Base-by-base conservation (phyloP, 2,888 invertebrate species). In the Xiphydria camelus region DNA sequence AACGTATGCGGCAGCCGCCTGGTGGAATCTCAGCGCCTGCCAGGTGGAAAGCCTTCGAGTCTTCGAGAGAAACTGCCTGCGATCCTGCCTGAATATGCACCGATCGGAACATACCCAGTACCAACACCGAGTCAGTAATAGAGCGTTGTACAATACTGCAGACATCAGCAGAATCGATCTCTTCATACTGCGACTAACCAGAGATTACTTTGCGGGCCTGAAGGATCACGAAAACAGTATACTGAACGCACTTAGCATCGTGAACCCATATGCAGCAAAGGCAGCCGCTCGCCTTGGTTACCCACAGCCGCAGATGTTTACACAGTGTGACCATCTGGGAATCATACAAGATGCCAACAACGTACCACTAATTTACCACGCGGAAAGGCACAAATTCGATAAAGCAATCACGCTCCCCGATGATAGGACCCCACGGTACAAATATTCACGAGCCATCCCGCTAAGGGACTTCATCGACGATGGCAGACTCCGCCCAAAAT, bases 11-110 rank as follows among this genome's bases (percentile, higher is more conserved):
- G 19, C 39, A 1, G 52, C 47, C 5, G 29, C 49, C 1, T 47
- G 47, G 25, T 57, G 43, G 32, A 57, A 58, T 14, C 15, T 45
- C 0, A 32, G 41, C 2, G 49, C 53, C 0, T 17, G 48, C 0
- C 7, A 26, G 1, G 52, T 53, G 42, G 53, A 57, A 44, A 53
- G 44, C 26, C 2, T 57, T 1, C 15, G 57, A 21, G 25, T 3
- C 4, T 52, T 49, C 17, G 53, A 38, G 35, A 35, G 53, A 34
- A 33, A 22, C 4, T 53, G 53, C 14, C 21, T 53, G 4, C 18
- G 45, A 9, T 17, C 23, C 1, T 19, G 14, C n/a, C 38, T 47
- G 4, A 20, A 22, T 6, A 17, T 32, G 10, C 15, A 39, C 22
- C 10, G 51, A 5, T 19, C 33, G 4, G 18, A 21, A 5, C 10